Conservation (phyloP, 2,113 vertebrate species). For the Drymodes brunneopygia region DNA sequence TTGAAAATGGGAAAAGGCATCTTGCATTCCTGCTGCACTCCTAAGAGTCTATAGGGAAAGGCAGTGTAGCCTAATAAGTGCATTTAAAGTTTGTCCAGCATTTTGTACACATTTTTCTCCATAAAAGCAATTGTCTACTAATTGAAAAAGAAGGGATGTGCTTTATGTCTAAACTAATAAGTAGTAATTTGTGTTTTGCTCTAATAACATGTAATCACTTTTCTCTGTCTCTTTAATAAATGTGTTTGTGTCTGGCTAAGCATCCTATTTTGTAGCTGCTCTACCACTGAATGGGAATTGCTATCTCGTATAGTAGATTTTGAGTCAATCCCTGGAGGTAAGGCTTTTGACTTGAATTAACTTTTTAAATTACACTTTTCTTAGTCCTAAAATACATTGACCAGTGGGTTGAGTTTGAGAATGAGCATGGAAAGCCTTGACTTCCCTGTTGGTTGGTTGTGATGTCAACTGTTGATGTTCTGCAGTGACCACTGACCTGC, state of each 20-base stretch:
- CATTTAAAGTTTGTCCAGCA: neutral
- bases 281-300: neutral
- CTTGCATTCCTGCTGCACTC: neutral
- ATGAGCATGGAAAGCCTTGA: neutral
- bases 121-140: neutral
- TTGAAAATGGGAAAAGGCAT: neutral
- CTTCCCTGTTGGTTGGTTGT: neutral
- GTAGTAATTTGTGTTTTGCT: neutral
- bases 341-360: neutral
- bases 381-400: neutral
- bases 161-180: neutral
- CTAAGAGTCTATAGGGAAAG: neutral
- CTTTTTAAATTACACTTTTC: neutral
- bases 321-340: neutral
- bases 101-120: neutral
- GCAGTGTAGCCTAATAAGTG: neutral
- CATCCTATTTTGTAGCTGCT: neutral
- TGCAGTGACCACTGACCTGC: neutral
- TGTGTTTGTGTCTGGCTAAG: neutral
- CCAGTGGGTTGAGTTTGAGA: neutral
- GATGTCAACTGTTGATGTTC: neutral
- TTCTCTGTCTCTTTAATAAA: neutral
- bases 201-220: neutral
- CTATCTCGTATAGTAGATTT: neutral
- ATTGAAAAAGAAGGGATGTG: neutral